phyloP scores from a whole-genome alignment of 2,888 invertebrate genomes.

The Bembecia ichneumoniformis region DNA sequence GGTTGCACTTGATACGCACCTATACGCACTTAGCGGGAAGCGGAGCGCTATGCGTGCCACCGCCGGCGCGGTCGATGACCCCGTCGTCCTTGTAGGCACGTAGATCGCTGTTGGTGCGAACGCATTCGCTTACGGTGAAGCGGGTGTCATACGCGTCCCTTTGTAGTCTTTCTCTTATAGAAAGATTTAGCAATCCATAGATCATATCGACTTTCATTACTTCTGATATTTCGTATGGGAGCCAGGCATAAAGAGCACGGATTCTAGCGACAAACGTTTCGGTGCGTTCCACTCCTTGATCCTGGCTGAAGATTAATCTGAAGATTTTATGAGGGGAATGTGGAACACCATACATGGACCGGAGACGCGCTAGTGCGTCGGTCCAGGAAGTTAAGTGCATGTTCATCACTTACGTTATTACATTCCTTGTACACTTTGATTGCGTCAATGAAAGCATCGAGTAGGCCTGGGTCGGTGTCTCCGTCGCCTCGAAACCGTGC shows the following conservation, averaged over 20 bases:
- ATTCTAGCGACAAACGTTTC: background rate
- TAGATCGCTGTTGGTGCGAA: background rate
- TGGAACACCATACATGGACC: background rate
- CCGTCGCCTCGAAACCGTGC: too few species aligned
- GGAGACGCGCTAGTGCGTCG: background rate
- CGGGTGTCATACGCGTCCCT: background rate
- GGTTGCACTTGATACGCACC: too few species aligned
- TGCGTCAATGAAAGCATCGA: too few species aligned
- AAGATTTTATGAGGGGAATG: background rate
- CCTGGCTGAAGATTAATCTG: constrained; percentile 2
- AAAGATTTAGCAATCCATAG: background rate
- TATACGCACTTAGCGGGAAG: too few species aligned
- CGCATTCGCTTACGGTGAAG: background rate
- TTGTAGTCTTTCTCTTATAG: background rate
- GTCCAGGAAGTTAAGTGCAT: background rate
- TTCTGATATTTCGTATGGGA: background rate
- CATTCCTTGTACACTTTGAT: too few species aligned
- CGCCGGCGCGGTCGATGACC: background rate
- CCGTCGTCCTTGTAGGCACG: background rate
- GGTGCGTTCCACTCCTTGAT: constrained; percentile 1
- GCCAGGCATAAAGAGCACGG: background rate
- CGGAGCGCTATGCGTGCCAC: background rate
- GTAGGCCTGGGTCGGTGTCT: too few species aligned
- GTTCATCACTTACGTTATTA: too few species aligned
- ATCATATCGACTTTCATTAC: background rate